Evolutionary conservation across 92 coral and sea anemone genomes (phyloP).

Genomic region (Plumapathes pennacea): DNA sequence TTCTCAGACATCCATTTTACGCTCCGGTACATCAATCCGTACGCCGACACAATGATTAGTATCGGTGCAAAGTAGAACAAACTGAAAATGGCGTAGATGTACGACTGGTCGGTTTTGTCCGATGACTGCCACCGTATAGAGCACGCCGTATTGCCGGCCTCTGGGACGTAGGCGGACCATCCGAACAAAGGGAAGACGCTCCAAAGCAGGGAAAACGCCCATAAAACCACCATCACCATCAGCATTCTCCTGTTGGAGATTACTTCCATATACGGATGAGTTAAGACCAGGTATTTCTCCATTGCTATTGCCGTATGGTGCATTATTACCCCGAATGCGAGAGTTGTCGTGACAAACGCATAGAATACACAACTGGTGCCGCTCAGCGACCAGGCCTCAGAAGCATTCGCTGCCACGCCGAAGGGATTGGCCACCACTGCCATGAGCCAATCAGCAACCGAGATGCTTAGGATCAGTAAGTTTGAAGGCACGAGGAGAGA

Average conservation of each 20-base stretch:
- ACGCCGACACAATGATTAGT: slow-evolving; percentile 3
- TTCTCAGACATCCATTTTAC: slow-evolving; percentile 36
- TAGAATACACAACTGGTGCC: slow-evolving; percentile 13
- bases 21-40: slow-evolving; percentile 16
- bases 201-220: slow-evolving; percentile 27
- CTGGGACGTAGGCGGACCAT: slow-evolving; percentile 62
- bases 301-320: slow-evolving; percentile 39
- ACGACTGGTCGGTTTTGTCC: slow-evolving; percentile 13
- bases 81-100: slow-evolving; percentile 29
- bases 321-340: slow-evolving; percentile 36
- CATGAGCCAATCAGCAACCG: slow-evolving; percentile 40
- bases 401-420: slow-evolving; percentile 32
- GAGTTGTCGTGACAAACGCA: slow-evolving; percentile 31
- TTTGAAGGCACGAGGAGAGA: slow-evolving; percentile 44
- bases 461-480: slow-evolving; percentile 33
- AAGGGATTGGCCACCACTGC: slow-evolving; percentile 22
- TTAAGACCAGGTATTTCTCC: slow-evolving; percentile 29
- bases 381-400: slow-evolving; percentile 4
- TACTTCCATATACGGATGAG: slow-evolving; percentile 4
- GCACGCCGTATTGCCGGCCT: slow-evolving; percentile 43
- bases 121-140: slow-evolving; percentile 47
- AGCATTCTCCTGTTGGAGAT: slow-evolving; percentile 1
- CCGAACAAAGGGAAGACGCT: slow-evolving; percentile 54
- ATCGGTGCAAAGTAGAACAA: slow-evolving; percentile 50
- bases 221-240: not conserved